A percentile compares a stretch with the other conserved stretches of the same genome.
These are phyloP conservation scores for Drosophila setosimentum DNA, from an alignment of 2,888 invertebrate species.

Conservation along the genomic window DNA sequence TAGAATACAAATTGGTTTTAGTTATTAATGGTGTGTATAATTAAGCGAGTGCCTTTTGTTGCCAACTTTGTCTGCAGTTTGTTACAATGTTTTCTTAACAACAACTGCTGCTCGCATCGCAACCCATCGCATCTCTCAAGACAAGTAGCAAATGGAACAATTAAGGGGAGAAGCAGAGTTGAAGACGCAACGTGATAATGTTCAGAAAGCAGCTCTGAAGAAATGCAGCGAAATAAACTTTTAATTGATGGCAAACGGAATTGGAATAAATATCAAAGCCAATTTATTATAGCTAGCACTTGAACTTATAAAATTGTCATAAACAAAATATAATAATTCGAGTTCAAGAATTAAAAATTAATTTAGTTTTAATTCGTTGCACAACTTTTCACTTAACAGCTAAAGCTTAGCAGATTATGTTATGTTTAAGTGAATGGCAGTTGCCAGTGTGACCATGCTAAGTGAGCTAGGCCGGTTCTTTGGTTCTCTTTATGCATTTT, in stretches of 20 bases:
- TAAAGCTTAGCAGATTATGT: background rate
- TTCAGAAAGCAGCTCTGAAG: background rate
- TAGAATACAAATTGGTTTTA: conserved; percentile 72
- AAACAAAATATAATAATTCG: background rate
- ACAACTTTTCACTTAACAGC: background rate
- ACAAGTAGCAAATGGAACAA: conserved; percentile 39
- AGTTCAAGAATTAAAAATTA: background rate
- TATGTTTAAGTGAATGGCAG: background rate
- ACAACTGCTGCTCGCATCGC: conserved; percentile 71
- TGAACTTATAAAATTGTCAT: background rate
- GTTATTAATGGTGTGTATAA: conserved; percentile 79
- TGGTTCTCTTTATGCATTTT: background rate
- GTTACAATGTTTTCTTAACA: conserved; percentile 78
- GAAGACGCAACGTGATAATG: background rate
- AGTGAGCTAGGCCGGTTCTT: background rate
- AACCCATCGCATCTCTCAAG: conserved; percentile 49
- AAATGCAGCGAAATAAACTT: background rate
- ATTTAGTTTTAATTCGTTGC: background rate
- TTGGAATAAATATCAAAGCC: background rate
- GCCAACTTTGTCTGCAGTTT: conserved; percentile 78
- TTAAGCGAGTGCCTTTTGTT: conserved; percentile 76
- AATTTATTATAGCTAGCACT: background rate
- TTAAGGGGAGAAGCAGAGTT: background rate
- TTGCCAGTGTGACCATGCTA: background rate
- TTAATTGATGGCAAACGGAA: conserved; percentile 14